Evolutionary conservation across 2,888 invertebrate genomes (phyloP), one percentile per base, ranked within the genome.

Genomic region (Heliothis peltigera): DNA sequence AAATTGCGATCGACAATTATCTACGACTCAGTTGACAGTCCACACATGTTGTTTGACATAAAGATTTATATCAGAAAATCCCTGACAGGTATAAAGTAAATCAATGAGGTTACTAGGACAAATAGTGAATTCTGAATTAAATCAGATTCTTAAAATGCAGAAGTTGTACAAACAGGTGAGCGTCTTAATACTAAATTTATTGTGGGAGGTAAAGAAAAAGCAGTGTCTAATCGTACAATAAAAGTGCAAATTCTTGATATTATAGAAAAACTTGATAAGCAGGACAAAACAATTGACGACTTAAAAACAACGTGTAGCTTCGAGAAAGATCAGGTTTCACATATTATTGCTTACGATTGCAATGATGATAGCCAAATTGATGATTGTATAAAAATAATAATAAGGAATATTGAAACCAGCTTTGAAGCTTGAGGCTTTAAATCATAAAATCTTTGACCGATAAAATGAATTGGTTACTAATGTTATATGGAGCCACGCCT

Each of bases 1-100:
- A 93, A 94, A 93, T 92, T 86, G 89, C 91, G 86, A 88, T 87
- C 86, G 80, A 87, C 91, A 91, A 93, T 92, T 92, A 93, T 89
- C 88, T 85, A 67, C 74, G 70, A 65, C 77, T 75, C 71, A 84
- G 83, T 84, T 85, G 85, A 80, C 85, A 84, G 82, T 87, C 84
- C 86, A 77, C 81, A 79, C 85, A 79, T 82, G 79, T 71, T 57
- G 81, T 65, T 87, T 86, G 84, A 84, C 81, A 76, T 77, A 77
- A 80, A 88, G 87, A 89, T 88, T 87, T 88, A 89, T 88, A 87
- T 84, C 82, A 76, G 80, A 81, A 81, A 81, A 77, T 75, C 77
- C 55, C 58, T 77, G 70, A 68, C 79, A 19, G 67, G 75, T 70
- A 79, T 79, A 77, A 64, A 79, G 69, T 70, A 64, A 64, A 70